Evolutionary conservation across 2,888 invertebrate species (phyloP).

Genomic region (Drosophila paramelanica): DNA sequence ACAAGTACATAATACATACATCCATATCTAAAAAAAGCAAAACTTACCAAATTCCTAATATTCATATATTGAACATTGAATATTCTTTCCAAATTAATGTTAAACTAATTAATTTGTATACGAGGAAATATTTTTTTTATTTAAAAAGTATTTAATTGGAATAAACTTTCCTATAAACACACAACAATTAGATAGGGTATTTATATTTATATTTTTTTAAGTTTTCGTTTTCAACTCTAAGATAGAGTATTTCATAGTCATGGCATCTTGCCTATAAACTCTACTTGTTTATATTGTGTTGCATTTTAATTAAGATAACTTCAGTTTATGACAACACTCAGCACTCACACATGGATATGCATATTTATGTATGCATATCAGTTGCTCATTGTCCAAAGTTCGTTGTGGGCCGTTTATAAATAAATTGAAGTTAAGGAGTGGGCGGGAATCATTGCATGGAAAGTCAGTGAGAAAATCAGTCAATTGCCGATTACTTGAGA

Average conservation of each 20-base stretch:
- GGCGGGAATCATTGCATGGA: constrained; percentile 26
- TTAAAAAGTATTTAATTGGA: too few species aligned
- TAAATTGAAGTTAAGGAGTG: constrained; percentile 46
- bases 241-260: constrained; percentile 11
- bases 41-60: too few species aligned
- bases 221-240: background rate
- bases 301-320: constrained; percentile 76
- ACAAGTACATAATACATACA: too few species aligned
- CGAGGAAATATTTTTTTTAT: too few species aligned
- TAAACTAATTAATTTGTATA: too few species aligned
- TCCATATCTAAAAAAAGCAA: too few species aligned
- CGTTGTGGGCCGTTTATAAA: constrained; percentile 45
- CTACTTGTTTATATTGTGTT: constrained; percentile 46
- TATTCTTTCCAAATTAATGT: too few species aligned
- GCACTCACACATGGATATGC: constrained; percentile 20
- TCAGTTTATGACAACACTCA: constrained; percentile 55
- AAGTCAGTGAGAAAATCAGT: constrained; percentile 25
- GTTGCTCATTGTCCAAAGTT: constrained; percentile 47
- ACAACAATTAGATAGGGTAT: too few species aligned
- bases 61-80: background rate
- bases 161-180: too few species aligned
- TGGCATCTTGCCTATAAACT: background rate
- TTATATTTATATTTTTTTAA: too few species aligned
- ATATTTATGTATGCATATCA: constrained; percentile 57
- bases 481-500: constrained; percentile 26